Percentiles rank a stretch among this genome's conserved stretches.
These are phyloP conservation scores for Hydrochoerus hydrochaeris DNA, from an alignment of 2,113 vertebrate species.

Conservation along the genomic window DNA sequence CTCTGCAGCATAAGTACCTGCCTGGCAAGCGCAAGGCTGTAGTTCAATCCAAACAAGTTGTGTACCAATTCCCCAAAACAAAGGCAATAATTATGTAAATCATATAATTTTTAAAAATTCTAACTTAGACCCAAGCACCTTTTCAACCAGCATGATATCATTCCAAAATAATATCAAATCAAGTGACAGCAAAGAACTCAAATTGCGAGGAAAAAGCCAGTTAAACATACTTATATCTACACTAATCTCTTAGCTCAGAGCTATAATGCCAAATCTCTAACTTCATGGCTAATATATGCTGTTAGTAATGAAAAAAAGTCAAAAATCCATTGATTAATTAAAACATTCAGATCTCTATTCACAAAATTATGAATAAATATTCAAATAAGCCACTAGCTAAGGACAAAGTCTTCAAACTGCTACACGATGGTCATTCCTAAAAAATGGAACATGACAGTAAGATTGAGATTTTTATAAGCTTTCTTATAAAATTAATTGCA, in stretches of 20 bases:
- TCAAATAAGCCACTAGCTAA: neutral
- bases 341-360: slow-evolving; percentile 6
- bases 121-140: neutral
- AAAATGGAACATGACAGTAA: slow-evolving; percentile 29
- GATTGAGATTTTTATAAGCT: neutral
- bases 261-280: neutral
- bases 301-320: neutral
- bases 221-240: slow-evolving; percentile 9
- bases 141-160: neutral
- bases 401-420: neutral
- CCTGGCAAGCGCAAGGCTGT: too few species aligned
- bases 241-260: neutral
- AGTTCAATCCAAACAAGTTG: too few species aligned
- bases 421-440: neutral
- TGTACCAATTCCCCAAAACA: neutral
- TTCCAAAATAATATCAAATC: neutral
- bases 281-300: neutral
- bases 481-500: neutral
- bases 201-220: neutral
- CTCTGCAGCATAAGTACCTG: too few species aligned
- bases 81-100: neutral
- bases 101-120: neutral
- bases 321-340: neutral
- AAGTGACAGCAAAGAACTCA: neutral
- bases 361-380: slow-evolving; percentile 17